Evolutionary conservation across 2,797 vertebrate species (phyloP).

Genomic region (Macrochelys suwanniensis): DNA sequence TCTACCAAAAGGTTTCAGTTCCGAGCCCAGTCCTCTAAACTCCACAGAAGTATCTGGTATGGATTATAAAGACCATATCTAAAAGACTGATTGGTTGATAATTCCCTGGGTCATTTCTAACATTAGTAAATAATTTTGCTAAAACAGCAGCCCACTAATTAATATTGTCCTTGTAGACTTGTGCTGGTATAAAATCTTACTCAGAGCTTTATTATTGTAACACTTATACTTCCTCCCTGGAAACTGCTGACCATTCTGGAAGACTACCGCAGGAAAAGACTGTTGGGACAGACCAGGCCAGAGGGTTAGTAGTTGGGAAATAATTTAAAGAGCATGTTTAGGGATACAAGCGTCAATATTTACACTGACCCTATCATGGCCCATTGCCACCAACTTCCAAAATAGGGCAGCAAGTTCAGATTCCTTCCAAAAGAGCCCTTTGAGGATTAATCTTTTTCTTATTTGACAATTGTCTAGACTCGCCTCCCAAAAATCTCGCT

Average conservation of each 20-base stretch:
- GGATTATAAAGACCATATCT: neutral
- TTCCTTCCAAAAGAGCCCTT: slow-evolving; percentile 40
- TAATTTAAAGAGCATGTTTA: neutral
- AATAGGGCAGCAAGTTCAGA: slow-evolving; percentile 47
- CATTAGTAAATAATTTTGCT: neutral
- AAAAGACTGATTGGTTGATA: neutral
- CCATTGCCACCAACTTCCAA: neutral
- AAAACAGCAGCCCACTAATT: neutral
- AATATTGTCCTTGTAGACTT: neutral
- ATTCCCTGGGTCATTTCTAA: neutral
- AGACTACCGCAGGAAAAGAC: neutral
- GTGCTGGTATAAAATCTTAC: neutral
- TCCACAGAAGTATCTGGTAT: neutral
- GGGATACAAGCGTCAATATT: neutral
- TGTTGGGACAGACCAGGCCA: neutral
- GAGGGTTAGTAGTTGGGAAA: neutral
- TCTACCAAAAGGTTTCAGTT: neutral
- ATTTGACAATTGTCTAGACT: slow-evolving; percentile 24
- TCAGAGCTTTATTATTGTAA: neutral
- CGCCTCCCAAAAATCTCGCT: slow-evolving; percentile 45
- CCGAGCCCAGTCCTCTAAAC: neutral
- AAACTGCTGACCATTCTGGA: neutral
- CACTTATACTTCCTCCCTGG: neutral
- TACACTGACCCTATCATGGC: too few relatives aligned
- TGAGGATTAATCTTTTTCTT: slow-evolving; percentile 64